Conservation (phyloP, 64 coral and sea anemone species). For the Stichodactyla helianthus region DNA sequence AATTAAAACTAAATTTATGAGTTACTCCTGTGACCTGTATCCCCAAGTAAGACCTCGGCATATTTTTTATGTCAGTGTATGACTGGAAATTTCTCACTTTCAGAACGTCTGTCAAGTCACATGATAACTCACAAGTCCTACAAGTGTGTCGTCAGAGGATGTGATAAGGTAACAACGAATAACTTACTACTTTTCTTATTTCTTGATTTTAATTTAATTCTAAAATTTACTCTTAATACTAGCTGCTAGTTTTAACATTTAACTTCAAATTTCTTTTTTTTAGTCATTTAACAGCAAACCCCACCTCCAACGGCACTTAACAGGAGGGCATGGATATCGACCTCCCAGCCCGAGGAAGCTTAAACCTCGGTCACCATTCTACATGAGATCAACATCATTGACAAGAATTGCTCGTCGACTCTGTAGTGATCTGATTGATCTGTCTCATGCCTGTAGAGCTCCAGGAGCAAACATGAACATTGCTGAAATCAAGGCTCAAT, state of each 20-base stretch:
- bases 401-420: conserved; percentile 77
- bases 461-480: conserved; percentile 56
- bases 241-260: no score
- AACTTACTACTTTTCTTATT: no score
- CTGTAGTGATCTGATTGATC: conserved; percentile 75
- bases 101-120: conserved; percentile 91
- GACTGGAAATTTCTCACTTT: background rate
- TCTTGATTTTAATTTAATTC: no score
- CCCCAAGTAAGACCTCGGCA: no score
- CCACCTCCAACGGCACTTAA: conserved; percentile 78
- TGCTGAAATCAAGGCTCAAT: conserved; percentile 77
- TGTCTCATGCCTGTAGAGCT: conserved; percentile 51
- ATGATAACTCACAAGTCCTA: conserved; percentile 97
- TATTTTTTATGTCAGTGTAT: background rate
- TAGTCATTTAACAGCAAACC: conserved; percentile 88
- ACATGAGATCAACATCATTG: conserved; percentile 69
- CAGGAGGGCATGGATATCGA: conserved; percentile 77
- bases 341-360: conserved; percentile 86
- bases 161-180: conserved; percentile 68
- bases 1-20: no score
- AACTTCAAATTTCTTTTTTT: conserved; percentile 7
- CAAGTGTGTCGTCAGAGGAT: conserved; percentile 84
- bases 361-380: conserved; percentile 91
- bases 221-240: background rate
- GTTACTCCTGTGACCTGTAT: no score